Percentiles rank a stretch among this genome's conserved stretches.
phyloP scores from a whole-genome alignment of 2,113 vertebrate genomes.

The Halichoerus grypus region DNA sequence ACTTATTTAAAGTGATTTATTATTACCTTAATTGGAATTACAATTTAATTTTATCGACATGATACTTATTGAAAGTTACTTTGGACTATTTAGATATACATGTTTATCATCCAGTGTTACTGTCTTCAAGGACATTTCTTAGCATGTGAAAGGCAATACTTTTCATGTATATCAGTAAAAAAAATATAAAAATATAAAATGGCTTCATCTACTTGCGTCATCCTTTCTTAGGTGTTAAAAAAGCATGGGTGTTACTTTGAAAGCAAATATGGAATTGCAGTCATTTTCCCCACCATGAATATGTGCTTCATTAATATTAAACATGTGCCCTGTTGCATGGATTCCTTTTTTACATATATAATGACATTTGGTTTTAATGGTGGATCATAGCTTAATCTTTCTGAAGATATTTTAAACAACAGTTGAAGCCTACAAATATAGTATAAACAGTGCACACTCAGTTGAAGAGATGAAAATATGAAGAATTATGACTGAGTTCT shows the following conservation, averaged over 20 bases:
- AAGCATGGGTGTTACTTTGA: constrained; percentile 25
- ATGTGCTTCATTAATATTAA: constrained; percentile 53
- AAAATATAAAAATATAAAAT: neutral
- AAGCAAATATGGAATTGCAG: neutral
- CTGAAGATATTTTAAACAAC: constrained; percentile 39
- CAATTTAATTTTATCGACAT: neutral
- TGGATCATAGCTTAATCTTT: constrained; percentile 33
- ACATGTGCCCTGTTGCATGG: neutral
- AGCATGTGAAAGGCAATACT: constrained; percentile 3
- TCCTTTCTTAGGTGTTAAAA: constrained; percentile 31
- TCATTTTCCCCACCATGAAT: neutral
- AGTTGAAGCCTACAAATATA: neutral
- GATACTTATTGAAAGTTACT: constrained; percentile 39
- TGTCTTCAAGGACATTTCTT: constrained; percentile 1
- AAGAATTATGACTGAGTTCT: constrained; percentile 34
- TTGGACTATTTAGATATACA: constrained; percentile 18
- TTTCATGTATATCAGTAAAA: neutral
- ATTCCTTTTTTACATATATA: constrained; percentile 43
- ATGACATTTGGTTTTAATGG: constrained; percentile 34
- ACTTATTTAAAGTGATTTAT: neutral
- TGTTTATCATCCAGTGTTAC: neutral
- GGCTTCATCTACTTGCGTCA: neutral
- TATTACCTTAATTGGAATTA: neutral
- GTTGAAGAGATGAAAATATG: constrained; percentile 1
- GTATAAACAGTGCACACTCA: constrained; percentile 26